A percentile compares a stretch with the other conserved stretches of the same genome.
These are phyloP conservation scores for Microchrysa polita DNA, from an alignment of 2,888 invertebrate genomes.

Conservation along the genomic window DNA sequence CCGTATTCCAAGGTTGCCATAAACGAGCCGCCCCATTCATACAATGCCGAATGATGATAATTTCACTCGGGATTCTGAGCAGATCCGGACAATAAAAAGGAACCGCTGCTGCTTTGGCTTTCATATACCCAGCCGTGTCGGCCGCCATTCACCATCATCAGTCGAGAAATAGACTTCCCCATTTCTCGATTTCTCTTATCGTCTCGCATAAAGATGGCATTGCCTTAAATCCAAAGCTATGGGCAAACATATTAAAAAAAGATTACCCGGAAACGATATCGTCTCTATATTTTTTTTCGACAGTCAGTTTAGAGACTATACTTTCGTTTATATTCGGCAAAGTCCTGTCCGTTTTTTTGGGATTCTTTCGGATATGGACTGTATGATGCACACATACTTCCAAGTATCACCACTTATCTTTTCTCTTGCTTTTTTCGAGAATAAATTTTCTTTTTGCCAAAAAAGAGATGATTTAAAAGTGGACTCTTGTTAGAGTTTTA, in stretches of 20 bases:
- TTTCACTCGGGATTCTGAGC: slow-evolving; percentile 41
- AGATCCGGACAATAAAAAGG: slow-evolving; percentile 44
- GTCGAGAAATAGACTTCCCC: slow-evolving; percentile 16
- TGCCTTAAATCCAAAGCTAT: slow-evolving; percentile 45
- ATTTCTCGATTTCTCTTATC: neutral
- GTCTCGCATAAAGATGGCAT: slow-evolving; percentile 19
- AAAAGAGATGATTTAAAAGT: slow-evolving; percentile 19
- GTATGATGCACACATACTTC: neutral
- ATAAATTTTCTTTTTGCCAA: neutral
- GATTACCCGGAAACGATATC: slow-evolving; percentile 48
- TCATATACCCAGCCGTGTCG: too few species aligned
- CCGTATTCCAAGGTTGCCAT: slow-evolving; percentile 13
- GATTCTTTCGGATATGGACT: slow-evolving; percentile 17
- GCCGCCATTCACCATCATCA: too few species aligned
- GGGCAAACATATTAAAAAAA: slow-evolving; percentile 50
- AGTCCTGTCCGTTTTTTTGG: slow-evolving; percentile 20
- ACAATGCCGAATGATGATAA: slow-evolving; percentile 42
- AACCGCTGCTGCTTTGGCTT: neutral
- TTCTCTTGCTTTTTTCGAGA: neutral
- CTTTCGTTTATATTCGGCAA: slow-evolving; percentile 37
- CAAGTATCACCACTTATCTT: slow-evolving; percentile 29
- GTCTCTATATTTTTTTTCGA: slow-evolving; percentile 37
- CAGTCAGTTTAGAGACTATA: too few species aligned
- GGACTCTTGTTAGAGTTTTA: slow-evolving; percentile 18
- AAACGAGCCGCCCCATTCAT: slow-evolving; percentile 46